Conservation (phyloP, 2,888 invertebrate species). For the Meteorus cinctellus region DNA sequence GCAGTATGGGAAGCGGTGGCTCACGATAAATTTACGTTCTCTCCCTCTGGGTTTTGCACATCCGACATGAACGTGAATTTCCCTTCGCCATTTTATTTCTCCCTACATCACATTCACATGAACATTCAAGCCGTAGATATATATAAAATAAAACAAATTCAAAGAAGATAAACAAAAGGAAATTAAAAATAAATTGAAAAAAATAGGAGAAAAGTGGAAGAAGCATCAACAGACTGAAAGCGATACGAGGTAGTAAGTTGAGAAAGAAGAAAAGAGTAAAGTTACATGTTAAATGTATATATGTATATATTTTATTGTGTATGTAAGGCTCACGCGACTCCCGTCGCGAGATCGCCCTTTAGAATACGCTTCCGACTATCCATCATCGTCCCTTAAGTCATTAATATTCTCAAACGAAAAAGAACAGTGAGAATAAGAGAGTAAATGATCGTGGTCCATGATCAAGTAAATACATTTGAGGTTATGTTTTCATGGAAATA, state of each 20-base stretch:
- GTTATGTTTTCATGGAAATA: too few species aligned
- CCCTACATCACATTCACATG: too few species aligned
- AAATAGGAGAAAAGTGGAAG: background rate
- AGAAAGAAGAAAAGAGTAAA: constrained; percentile 17
- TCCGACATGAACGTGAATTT: background rate
- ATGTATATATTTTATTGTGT: background rate
- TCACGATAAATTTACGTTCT: background rate
- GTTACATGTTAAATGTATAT: constrained; percentile 6
- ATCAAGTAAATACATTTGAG: constrained; percentile 31
- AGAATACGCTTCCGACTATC: constrained; percentile 47
- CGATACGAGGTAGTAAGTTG: constrained; percentile 9
- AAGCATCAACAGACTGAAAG: background rate
- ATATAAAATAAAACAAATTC: background rate
- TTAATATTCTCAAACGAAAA: constrained; percentile 46
- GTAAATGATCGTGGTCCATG: constrained; percentile 32
- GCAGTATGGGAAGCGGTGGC: background rate
- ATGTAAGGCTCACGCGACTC: constrained; percentile 21
- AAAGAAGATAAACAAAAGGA: background rate
- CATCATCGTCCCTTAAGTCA: constrained; percentile 49
- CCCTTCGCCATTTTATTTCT: background rate
- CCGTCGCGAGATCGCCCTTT: background rate
- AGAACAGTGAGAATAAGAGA: constrained; percentile 11
- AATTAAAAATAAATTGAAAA: constrained; percentile 13
- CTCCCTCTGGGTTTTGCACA: constrained; percentile 29
- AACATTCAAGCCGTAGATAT: background rate